Base-by-base conservation (phyloP, 37 sponge, comb jelly and placozoan genomes). In the Halisarca cf. caerulea region DNA sequence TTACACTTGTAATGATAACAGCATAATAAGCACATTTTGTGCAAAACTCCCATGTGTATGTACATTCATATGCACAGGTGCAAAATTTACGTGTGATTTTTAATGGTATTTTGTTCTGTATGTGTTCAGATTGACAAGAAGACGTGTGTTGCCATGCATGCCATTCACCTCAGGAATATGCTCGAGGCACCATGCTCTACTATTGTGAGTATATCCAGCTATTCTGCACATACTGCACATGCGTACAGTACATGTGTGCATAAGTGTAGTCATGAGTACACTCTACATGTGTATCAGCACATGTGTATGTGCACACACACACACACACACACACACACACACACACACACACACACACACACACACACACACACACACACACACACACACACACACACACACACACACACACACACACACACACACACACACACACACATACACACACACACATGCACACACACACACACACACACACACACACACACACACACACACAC, bases 141-240 rank as follows among this genome's bases (percentile, higher is more conserved):
- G 88, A 96, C 99, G 18, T 96, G 96, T 85, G 86, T 91, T 54
- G 99, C 99, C 0, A 96, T 98, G 80, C 99, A 98, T 87, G 92
- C 99, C n/a, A 93, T 98, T 23, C 88, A 98, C 79, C 87, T 98
- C 54, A 84, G 99, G 25, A 98, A 98, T 89, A 89, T 96, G 89
- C 69, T 98, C 72, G 91, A 94, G 0, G 80, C 88, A 43, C 83
- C 85, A 17, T 78, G 91, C 23, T 53, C 92, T 23, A 94, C 89
- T 32, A 32, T 83, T 32, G 88, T 87, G 38, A 58, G 82, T 24
- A 32, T n/a, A 8, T 66, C 28, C 14, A 14, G 6, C 57, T 17
- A 1, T 17, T 5, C 44, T 9, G 7, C 30, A 73, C 44, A 41
- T 17, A 73, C 34, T n/a, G n/a, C n/a, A n/a, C n/a, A n/a, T n/a